A percentile compares a stretch with the other conserved stretches of the same genome.
phyloP scores from a whole-genome alignment of 2,888 invertebrate genomes.

The Gastracanthus pulcherrimus region DNA sequence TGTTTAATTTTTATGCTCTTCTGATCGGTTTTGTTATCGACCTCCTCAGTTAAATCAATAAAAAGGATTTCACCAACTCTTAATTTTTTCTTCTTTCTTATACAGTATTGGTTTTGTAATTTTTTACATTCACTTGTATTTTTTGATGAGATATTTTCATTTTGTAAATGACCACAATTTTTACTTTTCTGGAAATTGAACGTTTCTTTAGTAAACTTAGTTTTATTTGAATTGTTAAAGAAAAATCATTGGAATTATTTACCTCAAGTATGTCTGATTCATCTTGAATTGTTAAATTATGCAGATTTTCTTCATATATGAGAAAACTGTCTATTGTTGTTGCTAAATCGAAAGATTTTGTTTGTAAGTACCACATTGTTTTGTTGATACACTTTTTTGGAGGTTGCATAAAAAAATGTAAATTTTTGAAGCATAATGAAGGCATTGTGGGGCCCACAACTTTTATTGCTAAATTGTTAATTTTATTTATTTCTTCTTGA shows the following conservation, averaged over 20 bases:
- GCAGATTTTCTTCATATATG: constrained; percentile 60
- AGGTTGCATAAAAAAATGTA: constrained; percentile 64
- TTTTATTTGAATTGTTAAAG: background rate
- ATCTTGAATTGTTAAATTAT: background rate
- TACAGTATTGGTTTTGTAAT: constrained; percentile 23
- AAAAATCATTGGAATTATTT: background rate
- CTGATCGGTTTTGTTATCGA: constrained; percentile 49
- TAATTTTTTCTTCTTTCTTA: constrained; percentile 53
- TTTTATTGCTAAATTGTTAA: constrained; percentile 66
- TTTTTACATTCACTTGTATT: constrained; percentile 47
- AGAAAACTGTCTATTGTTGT: constrained; percentile 66
- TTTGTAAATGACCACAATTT: constrained; percentile 21
- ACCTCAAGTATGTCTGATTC: constrained; percentile 16
- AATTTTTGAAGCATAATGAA: constrained; percentile 61
- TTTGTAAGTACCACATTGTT: constrained; percentile 68
- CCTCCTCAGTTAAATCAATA: constrained; percentile 67
- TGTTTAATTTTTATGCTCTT: constrained; percentile 57
- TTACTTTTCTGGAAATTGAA: constrained; percentile 12
- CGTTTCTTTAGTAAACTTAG: background rate
- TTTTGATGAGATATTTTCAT: constrained; percentile 29
- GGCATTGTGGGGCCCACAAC: constrained; percentile 67
- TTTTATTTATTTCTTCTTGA: constrained; percentile 63
- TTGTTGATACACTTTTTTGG: constrained; percentile 61
- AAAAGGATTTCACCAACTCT: constrained; percentile 63
- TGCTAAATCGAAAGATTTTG: constrained; percentile 66